Conservation (phyloP, 1,140 invertebrate species). For the Drosophila lacteicornis region DNA sequence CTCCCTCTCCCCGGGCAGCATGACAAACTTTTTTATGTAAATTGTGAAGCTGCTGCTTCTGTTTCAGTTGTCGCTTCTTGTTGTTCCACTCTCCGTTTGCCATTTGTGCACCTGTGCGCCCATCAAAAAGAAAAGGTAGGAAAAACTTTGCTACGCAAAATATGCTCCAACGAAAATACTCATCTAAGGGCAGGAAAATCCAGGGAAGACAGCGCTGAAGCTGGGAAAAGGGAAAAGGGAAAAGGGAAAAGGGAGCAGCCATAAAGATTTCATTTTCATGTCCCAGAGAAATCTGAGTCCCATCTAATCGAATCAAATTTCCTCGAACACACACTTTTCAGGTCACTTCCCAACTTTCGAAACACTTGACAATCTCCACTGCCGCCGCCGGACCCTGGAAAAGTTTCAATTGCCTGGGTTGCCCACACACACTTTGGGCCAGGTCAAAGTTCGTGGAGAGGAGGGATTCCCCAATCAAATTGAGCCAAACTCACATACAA, state of each 20-base stretch:
- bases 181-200: not conserved
- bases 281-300: slow-evolving; percentile 11
- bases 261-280: slow-evolving; percentile 40
- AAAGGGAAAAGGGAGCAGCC: not conserved
- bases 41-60: slow-evolving; percentile 53
- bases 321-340: slow-evolving; percentile 48
- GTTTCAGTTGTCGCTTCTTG: slow-evolving; percentile 44
- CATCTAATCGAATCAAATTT: slow-evolving; percentile 55
- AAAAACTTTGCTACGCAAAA: slow-evolving; percentile 37
- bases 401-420: slow-evolving; percentile 48
- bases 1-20: slow-evolving; percentile 20
- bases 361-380: slow-evolving; percentile 44
- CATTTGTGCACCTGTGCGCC: slow-evolving; percentile 69
- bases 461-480: slow-evolving; percentile 47
- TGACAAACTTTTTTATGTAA: slow-evolving; percentile 81
- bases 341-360: slow-evolving; percentile 43
- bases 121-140: slow-evolving; percentile 7
- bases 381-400: slow-evolving; percentile 5
- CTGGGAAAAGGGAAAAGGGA: not conserved
- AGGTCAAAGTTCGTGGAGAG: slow-evolving; percentile 36
- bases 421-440: slow-evolving; percentile 29
- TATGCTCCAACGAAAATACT: slow-evolving; percentile 26
- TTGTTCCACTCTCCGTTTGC: slow-evolving; percentile 52
- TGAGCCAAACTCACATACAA: slow-evolving; percentile 29
- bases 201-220: too few relatives aligned